These are phyloP conservation scores for Trigoniulus corallinus DNA, from an alignment of 1,140 invertebrate genomes.

Conservation along the genomic window DNA sequence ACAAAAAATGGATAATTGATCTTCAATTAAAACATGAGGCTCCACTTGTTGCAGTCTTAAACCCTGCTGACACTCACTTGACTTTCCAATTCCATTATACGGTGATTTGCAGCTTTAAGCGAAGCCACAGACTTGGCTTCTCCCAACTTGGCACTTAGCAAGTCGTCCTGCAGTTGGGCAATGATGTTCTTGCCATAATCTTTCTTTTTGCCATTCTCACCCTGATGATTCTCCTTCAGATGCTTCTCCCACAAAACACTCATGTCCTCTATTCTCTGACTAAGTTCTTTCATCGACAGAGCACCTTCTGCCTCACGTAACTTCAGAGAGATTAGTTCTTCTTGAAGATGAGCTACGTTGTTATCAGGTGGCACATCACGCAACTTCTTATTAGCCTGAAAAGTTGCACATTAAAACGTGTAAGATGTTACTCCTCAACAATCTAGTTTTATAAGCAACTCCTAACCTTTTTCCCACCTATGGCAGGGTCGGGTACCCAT, in stretches of 20 bases:
- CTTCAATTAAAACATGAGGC: too few species aligned
- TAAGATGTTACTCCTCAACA: too few species aligned
- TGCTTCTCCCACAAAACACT: slow-evolving; percentile 40
- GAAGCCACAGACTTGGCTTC: slow-evolving; percentile 87
- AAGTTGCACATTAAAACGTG: slow-evolving; percentile 7
- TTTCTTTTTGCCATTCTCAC: slow-evolving; percentile 11
- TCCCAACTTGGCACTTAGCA: slow-evolving; percentile 74
- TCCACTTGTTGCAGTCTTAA: background rate
- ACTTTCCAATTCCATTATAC: slow-evolving; percentile 95
- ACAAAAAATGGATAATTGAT: background rate
- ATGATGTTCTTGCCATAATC: slow-evolving; percentile 12
- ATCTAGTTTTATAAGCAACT: too few species aligned
- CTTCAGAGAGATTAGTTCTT: slow-evolving; percentile 94
- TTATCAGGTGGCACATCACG: slow-evolving; percentile 76
- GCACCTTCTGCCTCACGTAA: slow-evolving; percentile 90
- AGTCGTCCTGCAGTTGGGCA: slow-evolving; percentile 64
- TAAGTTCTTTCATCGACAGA: slow-evolving; percentile 84
- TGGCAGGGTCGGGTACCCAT: too few species aligned
- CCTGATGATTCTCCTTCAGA: slow-evolving; percentile 29
- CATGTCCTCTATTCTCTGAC: slow-evolving; percentile 70
- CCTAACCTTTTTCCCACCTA: too few species aligned
- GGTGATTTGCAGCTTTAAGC: slow-evolving; percentile 68
- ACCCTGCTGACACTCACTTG: slow-evolving; percentile 29
- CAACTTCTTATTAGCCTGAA: slow-evolving; percentile 74
- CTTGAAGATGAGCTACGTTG: slow-evolving; percentile 80